Percentiles rank a stretch among this genome's conserved stretches.
These are phyloP conservation scores for Bubo blakistoni DNA, from an alignment of 2,113 vertebrate species.

Conservation along the genomic window DNA sequence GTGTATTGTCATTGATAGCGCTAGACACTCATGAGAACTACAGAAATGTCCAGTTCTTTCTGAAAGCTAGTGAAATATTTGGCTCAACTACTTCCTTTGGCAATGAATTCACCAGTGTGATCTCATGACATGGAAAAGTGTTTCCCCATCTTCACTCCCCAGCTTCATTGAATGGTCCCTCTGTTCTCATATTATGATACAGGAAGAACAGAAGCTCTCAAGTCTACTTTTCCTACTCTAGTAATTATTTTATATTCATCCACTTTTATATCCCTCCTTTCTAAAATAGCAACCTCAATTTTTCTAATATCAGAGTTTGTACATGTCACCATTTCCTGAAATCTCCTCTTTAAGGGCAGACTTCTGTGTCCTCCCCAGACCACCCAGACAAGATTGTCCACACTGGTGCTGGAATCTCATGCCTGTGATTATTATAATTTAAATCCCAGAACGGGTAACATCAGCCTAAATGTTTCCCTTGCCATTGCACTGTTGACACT, in stretches of 20 bases:
- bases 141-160: neutral
- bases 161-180: neutral
- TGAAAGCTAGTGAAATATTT: neutral
- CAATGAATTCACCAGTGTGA: neutral
- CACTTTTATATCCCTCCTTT: neutral
- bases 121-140: neutral
- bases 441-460: neutral
- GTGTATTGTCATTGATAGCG: neutral
- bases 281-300: neutral
- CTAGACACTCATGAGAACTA: neutral
- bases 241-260: neutral
- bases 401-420: neutral
- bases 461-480: neutral
- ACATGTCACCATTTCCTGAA: neutral
- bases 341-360: neutral
- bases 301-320: neutral
- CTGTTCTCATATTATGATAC: neutral
- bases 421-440: neutral
- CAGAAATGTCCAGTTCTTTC: neutral
- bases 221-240: neutral
- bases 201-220: neutral
- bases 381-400: neutral
- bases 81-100: neutral
- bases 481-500: neutral
- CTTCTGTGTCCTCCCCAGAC: neutral